These are phyloP conservation scores for Cephus nigrinus DNA, from an alignment of 2,888 invertebrate genomes.

Conservation along the genomic window DNA sequence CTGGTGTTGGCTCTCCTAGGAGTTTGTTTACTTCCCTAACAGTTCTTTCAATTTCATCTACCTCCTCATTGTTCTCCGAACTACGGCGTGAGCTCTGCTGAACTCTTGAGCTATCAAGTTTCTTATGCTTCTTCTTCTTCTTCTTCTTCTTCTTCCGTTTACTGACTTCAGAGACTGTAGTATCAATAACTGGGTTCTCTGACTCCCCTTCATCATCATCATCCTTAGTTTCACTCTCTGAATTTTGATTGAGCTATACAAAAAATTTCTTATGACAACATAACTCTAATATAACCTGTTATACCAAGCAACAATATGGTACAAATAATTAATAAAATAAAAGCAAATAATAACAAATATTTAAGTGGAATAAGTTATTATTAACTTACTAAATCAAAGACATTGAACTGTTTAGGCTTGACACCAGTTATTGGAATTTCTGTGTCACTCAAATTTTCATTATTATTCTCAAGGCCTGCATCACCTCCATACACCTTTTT, in stretches of 20 bases:
- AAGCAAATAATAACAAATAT: background rate
- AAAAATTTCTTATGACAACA: slow-evolving; percentile 6
- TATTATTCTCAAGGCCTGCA: slow-evolving; percentile 68
- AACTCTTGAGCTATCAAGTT: slow-evolving; percentile 59
- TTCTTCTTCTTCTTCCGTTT: slow-evolving; percentile 74
- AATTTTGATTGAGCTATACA: slow-evolving; percentile 74
- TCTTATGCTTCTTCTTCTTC: slow-evolving; percentile 74
- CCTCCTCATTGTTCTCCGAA: slow-evolving; percentile 48
- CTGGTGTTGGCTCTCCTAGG: slow-evolving; percentile 69
- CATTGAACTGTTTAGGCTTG: slow-evolving; percentile 72
- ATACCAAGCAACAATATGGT: background rate
- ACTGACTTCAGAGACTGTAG: slow-evolving; percentile 56
- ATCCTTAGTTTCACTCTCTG: slow-evolving; percentile 78
- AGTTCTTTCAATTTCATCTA: slow-evolving; percentile 77
- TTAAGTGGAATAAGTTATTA: slow-evolving; percentile 9
- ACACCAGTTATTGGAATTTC: slow-evolving; percentile 69
- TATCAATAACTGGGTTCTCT: slow-evolving; percentile 65
- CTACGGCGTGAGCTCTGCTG: slow-evolving; percentile 21
- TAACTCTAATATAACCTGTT: slow-evolving; percentile 3
- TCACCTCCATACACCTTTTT: slow-evolving; percentile 75
- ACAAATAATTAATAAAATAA: background rate
- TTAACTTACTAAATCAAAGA: slow-evolving; percentile 77
- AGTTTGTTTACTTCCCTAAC: slow-evolving; percentile 77
- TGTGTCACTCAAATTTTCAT: slow-evolving; percentile 68
- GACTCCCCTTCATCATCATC: slow-evolving; percentile 75